Evolutionary conservation across 2,888 invertebrate species (phyloP).

Genomic region (Tetrapedia diversipes): DNA sequence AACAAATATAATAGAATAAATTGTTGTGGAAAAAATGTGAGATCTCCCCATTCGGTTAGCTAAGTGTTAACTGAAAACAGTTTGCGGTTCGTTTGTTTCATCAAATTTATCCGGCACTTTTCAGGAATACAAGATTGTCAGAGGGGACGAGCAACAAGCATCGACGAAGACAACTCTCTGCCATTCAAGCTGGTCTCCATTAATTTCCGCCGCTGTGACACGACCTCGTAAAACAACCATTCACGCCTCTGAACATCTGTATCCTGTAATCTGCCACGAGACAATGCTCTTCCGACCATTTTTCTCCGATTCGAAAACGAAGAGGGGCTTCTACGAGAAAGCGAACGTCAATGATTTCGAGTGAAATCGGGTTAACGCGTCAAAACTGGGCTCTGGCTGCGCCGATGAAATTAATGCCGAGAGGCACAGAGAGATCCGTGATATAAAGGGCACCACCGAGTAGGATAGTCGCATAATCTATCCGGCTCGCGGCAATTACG

Average conservation of each 20-base stretch:
- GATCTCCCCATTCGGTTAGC: too few relatives aligned
- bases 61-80: too few relatives aligned
- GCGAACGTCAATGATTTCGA: not conserved
- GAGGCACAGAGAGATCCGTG: not conserved
- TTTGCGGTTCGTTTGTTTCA: too few relatives aligned
- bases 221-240: not conserved
- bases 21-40: too few relatives aligned
- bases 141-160: too few relatives aligned
- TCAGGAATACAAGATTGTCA: too few relatives aligned
- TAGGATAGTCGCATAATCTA: conserved; percentile 43
- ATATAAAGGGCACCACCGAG: conserved; percentile 27
- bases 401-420: conserved; percentile 18
- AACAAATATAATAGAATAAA: too few relatives aligned
- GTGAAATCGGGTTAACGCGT: not conserved
- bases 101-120: too few relatives aligned
- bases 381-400: not conserved
- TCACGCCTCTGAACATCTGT: not conserved
- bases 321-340: not conserved
- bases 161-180: too few relatives aligned
- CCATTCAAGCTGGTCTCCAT: too few relatives aligned
- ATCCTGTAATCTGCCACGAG: not conserved
- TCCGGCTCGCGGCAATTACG: conserved; percentile 46
- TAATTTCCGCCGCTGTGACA: conserved; percentile 4
- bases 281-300: not conserved
- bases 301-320: not conserved